These are phyloP conservation scores for Siniperca obscura DNA, from an alignment of 2,797 vertebrate genomes.

Conservation along the genomic window DNA sequence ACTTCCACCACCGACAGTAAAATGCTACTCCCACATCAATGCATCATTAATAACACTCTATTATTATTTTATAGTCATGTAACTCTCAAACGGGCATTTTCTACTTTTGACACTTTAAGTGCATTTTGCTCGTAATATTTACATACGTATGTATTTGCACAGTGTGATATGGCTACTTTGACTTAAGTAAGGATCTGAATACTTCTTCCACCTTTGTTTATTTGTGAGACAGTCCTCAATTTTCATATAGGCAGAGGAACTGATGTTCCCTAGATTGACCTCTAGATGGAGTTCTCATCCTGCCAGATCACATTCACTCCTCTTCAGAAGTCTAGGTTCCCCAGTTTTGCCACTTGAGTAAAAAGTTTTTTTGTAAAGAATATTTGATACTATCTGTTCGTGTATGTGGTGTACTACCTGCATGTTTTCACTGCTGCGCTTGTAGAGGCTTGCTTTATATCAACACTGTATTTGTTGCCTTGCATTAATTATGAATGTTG, in stretches of 20 bases:
- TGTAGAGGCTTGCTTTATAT: background rate
- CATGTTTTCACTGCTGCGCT: background rate
- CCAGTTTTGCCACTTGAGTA: background rate
- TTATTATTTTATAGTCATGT: background rate
- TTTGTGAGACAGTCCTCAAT: background rate
- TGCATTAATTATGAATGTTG: slow-evolving; percentile 27
- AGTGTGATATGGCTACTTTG: background rate
- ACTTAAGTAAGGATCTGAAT: background rate
- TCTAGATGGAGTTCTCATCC: slow-evolving; percentile 57
- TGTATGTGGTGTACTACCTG: slow-evolving; percentile 1
- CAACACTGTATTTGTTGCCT: slow-evolving; percentile 12
- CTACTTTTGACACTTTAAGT: background rate
- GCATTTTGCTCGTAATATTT: background rate
- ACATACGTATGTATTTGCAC: background rate
- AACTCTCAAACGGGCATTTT: background rate
- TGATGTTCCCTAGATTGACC: slow-evolving; percentile 9
- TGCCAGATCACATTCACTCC: background rate
- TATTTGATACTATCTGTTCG: background rate
- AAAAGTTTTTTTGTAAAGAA: background rate
- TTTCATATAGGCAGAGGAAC: background rate
- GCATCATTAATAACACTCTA: background rate
- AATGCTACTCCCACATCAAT: background rate
- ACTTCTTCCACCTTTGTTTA: background rate
- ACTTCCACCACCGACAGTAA: background rate
- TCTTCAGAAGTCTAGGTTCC: background rate